These are phyloP conservation scores for Amiota communis DNA, from an alignment of 2,888 invertebrate genomes.

Conservation along the genomic window DNA sequence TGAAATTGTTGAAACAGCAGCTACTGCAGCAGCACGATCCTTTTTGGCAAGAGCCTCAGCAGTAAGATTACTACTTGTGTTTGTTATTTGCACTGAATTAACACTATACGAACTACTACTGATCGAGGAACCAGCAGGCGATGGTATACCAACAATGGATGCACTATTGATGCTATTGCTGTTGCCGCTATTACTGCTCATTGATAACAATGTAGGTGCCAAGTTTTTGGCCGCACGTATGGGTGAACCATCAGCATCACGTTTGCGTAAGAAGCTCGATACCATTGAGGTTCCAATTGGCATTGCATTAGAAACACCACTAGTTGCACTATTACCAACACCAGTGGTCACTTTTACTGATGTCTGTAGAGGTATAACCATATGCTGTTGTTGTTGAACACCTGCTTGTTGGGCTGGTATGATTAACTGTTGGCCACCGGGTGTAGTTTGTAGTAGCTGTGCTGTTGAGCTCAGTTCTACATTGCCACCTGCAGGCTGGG, in stretches of 20 bases:
- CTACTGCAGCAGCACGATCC: conserved; percentile 47
- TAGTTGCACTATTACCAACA: conserved; percentile 40
- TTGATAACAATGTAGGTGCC: conserved; percentile 70
- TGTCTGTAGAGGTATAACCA: conserved; percentile 70
- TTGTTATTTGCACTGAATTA: conserved; percentile 37
- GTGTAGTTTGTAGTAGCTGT: conserved; percentile 33
- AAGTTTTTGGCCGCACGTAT: conserved; percentile 80
- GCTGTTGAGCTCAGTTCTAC: conserved; percentile 21
- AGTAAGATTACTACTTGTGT: conserved; percentile 48
- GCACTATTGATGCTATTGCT: conserved; percentile 37
- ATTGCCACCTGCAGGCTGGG: conserved; percentile 37
- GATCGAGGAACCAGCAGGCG: conserved; percentile 48
- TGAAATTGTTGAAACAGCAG: conserved; percentile 45
- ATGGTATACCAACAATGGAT: conserved; percentile 15
- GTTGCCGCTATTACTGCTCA: conserved; percentile 54
- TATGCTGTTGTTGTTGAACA: conserved; percentile 57
- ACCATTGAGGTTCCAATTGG: conserved; percentile 49
- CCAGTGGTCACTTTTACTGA: conserved; percentile 69
- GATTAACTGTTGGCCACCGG: conserved; percentile 52
- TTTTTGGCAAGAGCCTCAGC: conserved; percentile 62
- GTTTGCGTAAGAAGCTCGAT: conserved; percentile 84
- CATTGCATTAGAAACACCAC: conserved; percentile 49
- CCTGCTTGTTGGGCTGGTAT: conserved; percentile 52
- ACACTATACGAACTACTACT: conserved; percentile 49
- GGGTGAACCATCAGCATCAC: conserved; percentile 84